Evolutionary conservation across 2,113 vertebrate genomes (phyloP).

Genomic region (Rhinogobius similis): DNA sequence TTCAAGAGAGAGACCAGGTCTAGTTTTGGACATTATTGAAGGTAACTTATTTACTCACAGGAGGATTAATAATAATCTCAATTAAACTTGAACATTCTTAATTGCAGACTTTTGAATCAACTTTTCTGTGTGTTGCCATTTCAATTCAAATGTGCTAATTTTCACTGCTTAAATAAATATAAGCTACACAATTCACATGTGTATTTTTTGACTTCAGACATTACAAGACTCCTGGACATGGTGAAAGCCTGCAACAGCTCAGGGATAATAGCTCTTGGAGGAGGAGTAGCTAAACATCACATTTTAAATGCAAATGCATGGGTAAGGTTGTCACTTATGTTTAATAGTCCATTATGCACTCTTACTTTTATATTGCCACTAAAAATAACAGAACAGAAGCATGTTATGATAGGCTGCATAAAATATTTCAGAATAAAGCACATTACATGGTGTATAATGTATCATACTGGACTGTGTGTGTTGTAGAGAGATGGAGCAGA

Average conservation of each 20-base stretch:
- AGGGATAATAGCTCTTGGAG: slow-evolving; percentile 87
- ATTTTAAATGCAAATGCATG: slow-evolving; percentile 88
- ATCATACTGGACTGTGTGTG: not conserved
- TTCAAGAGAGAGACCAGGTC: slow-evolving; percentile 83
- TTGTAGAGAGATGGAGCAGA: slow-evolving; percentile 83
- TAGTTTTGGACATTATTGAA: slow-evolving; percentile 86
- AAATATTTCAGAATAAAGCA: not conserved
- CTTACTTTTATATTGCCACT: not conserved
- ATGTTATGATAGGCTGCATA: not conserved
- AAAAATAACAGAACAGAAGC: not conserved
- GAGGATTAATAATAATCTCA: not conserved
- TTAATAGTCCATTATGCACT: not conserved
- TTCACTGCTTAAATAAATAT: too few species aligned
- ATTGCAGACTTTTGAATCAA: not conserved
- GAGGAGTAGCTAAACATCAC: slow-evolving; percentile 88
- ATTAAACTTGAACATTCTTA: not conserved
- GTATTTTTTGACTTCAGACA: slow-evolving; percentile 68
- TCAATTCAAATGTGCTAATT: too few species aligned
- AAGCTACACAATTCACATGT: too few species aligned
- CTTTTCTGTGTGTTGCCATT: not conserved
- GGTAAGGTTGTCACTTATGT: slow-evolving; percentile 64
- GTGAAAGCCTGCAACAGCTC: slow-evolving; percentile 81
- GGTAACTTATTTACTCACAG: too few species aligned
- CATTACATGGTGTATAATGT: not conserved
- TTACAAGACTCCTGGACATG: slow-evolving; percentile 80